A percentile compares a stretch with the other conserved stretches of the same genome.
phyloP scores from a whole-genome alignment of 2,113 vertebrate genomes.

The Hippocampus zosterae region DNA sequence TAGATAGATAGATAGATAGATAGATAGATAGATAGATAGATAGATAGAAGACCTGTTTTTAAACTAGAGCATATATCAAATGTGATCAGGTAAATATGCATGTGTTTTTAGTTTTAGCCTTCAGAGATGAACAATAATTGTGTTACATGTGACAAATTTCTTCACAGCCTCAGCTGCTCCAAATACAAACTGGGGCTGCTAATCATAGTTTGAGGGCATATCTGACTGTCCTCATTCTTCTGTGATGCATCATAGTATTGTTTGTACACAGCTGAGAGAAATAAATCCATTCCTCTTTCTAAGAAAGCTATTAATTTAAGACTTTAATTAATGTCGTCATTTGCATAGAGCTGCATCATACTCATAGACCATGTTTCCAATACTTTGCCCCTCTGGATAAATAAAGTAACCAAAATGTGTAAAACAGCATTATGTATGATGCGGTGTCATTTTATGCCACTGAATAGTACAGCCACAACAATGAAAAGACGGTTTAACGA shows the following conservation, averaged over 20 bases:
- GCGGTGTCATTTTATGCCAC: neutral
- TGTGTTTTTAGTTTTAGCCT: neutral
- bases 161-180: conserved; percentile 35
- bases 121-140: conserved; percentile 18
- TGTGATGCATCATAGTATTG: conserved; percentile 24
- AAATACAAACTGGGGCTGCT: conserved; percentile 34
- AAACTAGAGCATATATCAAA: conserved; percentile 15
- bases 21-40: too few species aligned
- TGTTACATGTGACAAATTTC: conserved; percentile 28
- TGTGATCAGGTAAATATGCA: conserved; percentile 13
- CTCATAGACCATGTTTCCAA: neutral
- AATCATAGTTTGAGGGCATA: conserved; percentile 39
- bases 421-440: neutral
- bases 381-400: neutral
- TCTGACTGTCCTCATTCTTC: conserved; percentile 27
- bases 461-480: neutral
- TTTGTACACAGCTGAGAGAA: conserved; percentile 35
- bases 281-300: conserved; percentile 39
- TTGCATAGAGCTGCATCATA: neutral
- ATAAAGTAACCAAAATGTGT: neutral
- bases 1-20: too few species aligned
- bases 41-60: neutral
- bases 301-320: neutral
- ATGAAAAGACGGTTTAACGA: neutral
- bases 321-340: neutral